Base-by-base conservation (phyloP, 2,888 invertebrate genomes). In the Agrochola litura region DNA sequence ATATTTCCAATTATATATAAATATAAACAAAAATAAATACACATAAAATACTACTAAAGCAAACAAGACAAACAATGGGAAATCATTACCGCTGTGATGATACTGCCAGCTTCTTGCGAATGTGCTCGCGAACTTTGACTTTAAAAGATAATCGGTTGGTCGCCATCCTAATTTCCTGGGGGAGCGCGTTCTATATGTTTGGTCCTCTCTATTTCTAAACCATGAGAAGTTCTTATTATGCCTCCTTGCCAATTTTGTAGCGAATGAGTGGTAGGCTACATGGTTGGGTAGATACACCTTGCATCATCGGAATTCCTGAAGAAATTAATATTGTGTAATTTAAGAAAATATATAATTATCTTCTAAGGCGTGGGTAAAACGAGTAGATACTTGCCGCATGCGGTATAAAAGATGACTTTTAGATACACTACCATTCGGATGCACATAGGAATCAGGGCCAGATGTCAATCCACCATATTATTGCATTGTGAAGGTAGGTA, bases 401-500 rank as follows among this genome's bases (percentile, higher is more conserved):
- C 68, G 14, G n/a, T 56, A 37, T 37, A 12, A 2, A 25, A 37
- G 14, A 22, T 22, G 4, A 46, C 6, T 69, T 60, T 25, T 25
- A 16, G 76, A 67, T 63, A n/a, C n/a, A 10, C 22, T 43, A 10
- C 19, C 43, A 73, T 54, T 66, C 6, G 25, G 16, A 56, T 60
- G n/a, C 22, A 70, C 58, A 22, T 30, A 22, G 6, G 58, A 69
- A 52, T 52, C 75, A 74, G 72, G 82, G 79, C 84, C 90, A 91
- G 91, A 89, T 90, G 90, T 78, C 79, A 83, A 83, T 80, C 25
- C 43, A 75, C 67, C 65, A 22, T 67, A 65, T 69, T 64, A 78
- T 82, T 77, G 76, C 77, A 88, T 87, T 88, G 90, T 91, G 86
- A 88, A 85, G 89, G 89, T 91, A 86, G 88, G 84, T 89, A 86